These are phyloP conservation scores for Gallinago solitaria DNA, from an alignment of 2,797 vertebrate species.

Conservation along the genomic window DNA sequence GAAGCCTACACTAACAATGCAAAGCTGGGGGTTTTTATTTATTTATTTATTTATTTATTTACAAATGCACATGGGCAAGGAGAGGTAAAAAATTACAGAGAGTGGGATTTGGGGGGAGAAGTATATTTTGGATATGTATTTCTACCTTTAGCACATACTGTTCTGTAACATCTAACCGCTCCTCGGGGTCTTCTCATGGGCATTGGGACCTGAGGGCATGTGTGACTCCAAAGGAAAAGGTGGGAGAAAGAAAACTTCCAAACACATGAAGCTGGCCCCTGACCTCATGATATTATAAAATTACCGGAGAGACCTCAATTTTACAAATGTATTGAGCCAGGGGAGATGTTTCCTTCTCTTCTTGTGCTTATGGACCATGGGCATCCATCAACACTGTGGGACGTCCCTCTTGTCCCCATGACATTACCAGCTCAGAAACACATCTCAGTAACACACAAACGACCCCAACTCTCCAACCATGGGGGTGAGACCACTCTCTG, in stretches of 20 bases:
- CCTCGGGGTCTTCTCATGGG: neutral
- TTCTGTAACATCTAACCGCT: neutral
- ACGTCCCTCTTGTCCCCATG: neutral
- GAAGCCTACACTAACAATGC: conserved; percentile 50
- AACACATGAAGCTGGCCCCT: neutral
- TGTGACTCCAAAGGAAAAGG: neutral
- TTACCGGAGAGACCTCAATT: neutral
- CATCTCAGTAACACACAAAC: rapidly evolving
- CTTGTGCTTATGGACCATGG: neutral
- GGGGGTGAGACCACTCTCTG: rapidly evolving
- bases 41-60: neutral
- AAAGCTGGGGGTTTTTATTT: too few species aligned
- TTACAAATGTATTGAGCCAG: neutral
- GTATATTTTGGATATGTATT: neutral
- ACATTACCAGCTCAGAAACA: rapidly evolving
- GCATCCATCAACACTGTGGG: neutral
- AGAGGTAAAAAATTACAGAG: neutral
- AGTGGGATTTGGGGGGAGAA: neutral
- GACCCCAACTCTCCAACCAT: rapidly evolving
- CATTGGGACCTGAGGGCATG: neutral
- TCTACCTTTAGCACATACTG: neutral
- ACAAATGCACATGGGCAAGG: neutral
- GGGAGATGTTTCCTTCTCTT: neutral
- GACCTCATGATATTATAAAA: neutral
- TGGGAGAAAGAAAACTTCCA: neutral